phyloP scores from a whole-genome alignment of 2,888 invertebrate genomes.

The Taenaris catops region DNA sequence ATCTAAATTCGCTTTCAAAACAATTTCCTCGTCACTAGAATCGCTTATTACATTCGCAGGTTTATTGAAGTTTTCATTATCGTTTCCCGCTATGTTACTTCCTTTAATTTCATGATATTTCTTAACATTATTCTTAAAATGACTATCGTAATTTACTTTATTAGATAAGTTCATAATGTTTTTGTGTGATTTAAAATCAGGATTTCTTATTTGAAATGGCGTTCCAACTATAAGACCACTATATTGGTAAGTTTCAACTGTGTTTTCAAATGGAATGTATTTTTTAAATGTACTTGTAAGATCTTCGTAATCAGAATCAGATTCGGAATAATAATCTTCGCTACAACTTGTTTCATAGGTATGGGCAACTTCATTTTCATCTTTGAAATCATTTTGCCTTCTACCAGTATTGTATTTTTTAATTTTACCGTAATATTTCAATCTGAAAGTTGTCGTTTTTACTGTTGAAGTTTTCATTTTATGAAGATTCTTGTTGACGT shows the following conservation, averaged over 20 bases:
- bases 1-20: constrained; percentile 17
- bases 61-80: background rate
- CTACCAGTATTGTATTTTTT: constrained; percentile 14
- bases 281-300: no score
- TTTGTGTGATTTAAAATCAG: no score
- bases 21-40: constrained; percentile 25
- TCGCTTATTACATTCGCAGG: background rate
- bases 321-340: constrained; percentile 12
- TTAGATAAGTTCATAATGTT: no score
- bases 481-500: constrained; percentile 17
- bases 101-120: background rate
- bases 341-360: constrained; percentile 1
- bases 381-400: background rate
- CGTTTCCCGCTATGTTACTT: background rate
- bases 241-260: no score
- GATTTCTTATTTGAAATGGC: no score
- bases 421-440: constrained; percentile 20
- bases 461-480: constrained; percentile 19
- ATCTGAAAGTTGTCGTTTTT: constrained; percentile 16
- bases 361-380: background rate
- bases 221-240: no score
- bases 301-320: background rate
- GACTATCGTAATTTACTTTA: no score
- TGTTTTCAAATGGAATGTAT: no score
- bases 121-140: background rate